phyloP scores from a whole-genome alignment of 2,797 vertebrate genomes.

The Artibeus jamaicensis region DNA sequence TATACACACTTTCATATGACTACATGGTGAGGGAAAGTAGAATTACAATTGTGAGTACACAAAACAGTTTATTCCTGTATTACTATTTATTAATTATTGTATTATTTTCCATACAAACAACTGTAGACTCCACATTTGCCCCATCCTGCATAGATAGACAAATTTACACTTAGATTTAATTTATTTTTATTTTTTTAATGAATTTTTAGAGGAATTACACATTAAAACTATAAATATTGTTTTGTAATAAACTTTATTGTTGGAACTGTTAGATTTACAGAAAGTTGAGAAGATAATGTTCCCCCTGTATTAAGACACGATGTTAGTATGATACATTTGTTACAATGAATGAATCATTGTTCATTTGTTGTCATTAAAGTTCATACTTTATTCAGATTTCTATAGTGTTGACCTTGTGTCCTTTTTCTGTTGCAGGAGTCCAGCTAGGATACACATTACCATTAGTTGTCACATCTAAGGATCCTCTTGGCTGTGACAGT shows the following conservation, averaged over 20 bases:
- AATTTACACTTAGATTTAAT: neutral
- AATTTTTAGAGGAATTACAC: neutral
- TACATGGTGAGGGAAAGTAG: neutral
- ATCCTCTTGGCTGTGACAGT: neutral
- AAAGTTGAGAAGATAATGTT: neutral
- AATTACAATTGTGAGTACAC: neutral
- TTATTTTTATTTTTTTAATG: neutral
- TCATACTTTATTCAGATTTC: neutral
- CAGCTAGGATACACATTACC: neutral
- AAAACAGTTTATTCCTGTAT: neutral
- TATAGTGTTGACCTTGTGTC: neutral
- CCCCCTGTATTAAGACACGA: neutral
- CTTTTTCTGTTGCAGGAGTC: neutral
- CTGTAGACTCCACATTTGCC: neutral
- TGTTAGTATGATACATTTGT: neutral
- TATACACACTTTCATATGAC: neutral
- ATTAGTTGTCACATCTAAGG: neutral
- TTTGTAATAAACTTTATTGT: neutral
- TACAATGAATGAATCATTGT: neutral
- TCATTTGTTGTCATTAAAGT: neutral
- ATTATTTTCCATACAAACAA: neutral
- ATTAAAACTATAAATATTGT: neutral
- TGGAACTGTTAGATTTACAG: neutral
- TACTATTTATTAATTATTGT: neutral
- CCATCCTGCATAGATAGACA: neutral